Evolutionary conservation across 2,888 invertebrate species (phyloP), one percentile per base, ranked within the genome.

Genomic region (Chloromyia formosa): DNA sequence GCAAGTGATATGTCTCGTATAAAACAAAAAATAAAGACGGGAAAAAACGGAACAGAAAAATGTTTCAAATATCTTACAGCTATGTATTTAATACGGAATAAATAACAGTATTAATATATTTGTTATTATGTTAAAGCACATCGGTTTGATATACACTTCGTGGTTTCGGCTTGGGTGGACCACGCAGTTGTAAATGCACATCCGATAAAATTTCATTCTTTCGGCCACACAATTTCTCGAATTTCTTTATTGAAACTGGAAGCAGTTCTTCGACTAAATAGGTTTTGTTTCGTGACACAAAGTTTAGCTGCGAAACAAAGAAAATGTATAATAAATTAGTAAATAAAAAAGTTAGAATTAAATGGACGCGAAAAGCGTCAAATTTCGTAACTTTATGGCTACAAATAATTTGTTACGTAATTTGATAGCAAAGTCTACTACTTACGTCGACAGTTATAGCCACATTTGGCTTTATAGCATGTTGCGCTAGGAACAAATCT

Each of bases 141-240:
- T 84, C 85, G 1, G 85, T 85, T 78, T 84, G 84, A 75, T 86
- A 86, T 71, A 86, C 82, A 78, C 82, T 86, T 12, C 86, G 82
- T 74, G 85, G 85, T 23, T 84, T 84, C 1, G 86, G 84, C 77
- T 82, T 79, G 1, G 86, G 85, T 3, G 82, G 81, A 2, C 80
- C 81, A 22, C 76, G 62, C 1, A 83, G 77, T 76, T 81, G 80
- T 16, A 79, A 75, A 75, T 82, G 81, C 49, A 85, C 76, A 20
- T 81, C 82, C 4, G 80, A 73, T 16, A 86, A 77, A 10, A 80
- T 79, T 10, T 81, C 81, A 68, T 82, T 81, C 75, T 82, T 82
- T 1, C 81, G 79, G 1, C 82, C 82, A 14, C 82, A 82, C 1
- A 82, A 82, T 58, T 80, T 80, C 2, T 83, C 82, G 71, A 84